Conservation (phyloP, 2,113 vertebrate genomes). For the Emberiza fucata region DNA sequence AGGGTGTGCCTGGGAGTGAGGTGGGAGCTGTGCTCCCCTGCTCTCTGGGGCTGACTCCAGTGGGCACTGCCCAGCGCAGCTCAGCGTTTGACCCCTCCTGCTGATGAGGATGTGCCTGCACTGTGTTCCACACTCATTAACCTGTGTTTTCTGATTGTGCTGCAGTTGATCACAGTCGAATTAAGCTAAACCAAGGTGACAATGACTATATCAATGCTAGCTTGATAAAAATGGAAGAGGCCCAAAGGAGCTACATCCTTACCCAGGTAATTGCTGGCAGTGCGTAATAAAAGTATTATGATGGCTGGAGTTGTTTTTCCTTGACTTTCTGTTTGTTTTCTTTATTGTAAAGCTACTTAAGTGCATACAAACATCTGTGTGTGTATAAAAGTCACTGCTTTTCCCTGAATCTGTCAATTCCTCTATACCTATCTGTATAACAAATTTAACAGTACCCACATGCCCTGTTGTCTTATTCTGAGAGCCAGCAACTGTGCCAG, state of each 20-base stretch:
- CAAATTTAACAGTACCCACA: not conserved
- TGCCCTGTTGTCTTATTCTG: not conserved
- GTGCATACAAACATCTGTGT: not conserved
- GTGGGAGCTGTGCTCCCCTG: not conserved
- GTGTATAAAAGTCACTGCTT: not conserved
- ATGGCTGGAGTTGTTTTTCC: not conserved
- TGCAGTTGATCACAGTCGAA: slow-evolving; percentile 97
- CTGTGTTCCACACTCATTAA: not conserved
- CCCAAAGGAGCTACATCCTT: slow-evolving; percentile 95
- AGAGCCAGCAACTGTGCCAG: not conserved
- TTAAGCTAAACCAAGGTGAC: slow-evolving; percentile 86
- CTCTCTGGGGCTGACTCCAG: not conserved
- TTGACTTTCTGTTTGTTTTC: not conserved
- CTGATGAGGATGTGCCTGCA: not conserved
- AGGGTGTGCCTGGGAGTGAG: accelerated
- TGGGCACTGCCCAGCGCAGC: not conserved
- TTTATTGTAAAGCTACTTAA: not conserved
- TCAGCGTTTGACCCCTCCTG: not conserved
- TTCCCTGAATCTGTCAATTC: not conserved
- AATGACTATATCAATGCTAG: slow-evolving; percentile 99
- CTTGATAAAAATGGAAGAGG: slow-evolving; percentile 92
- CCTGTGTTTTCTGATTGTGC: slow-evolving; percentile 38
- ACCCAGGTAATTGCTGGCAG: slow-evolving; percentile 85
- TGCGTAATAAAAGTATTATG: not conserved
- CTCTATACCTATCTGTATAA: not conserved